Base-by-base conservation (phyloP, 2,888 invertebrate genomes). In the Phengaris arion region DNA sequence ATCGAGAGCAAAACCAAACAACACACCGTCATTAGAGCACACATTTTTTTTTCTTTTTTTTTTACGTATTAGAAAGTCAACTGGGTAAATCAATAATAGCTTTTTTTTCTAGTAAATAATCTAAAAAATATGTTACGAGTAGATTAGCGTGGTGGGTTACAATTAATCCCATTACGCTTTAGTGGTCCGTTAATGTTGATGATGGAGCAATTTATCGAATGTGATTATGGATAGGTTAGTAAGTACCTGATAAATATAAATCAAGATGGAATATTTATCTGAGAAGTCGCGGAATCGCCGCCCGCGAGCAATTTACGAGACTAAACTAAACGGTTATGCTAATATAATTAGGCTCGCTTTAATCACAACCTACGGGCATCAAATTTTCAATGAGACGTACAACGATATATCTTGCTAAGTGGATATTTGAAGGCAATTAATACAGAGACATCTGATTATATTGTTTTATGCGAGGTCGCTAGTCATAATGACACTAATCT, bases 321-420 rank as follows among this genome's bases (percentile, higher is more conserved):
- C 12, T 2, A 10, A 13, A 87, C 91, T 91, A 91, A 91, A 91
- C 87, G 89, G 89, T 90, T 92, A 92, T 93, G 92, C 90, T 92
- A 92, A 93, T 92, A 87, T 91, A 90, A n/a, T n/a, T 91, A 91
- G 89, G 85, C 88, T 87, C 88, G 87, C 89, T 90, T 91, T 90
- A 90, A 91, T 90, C 90, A 85, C 88, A 84, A 89, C 92, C 90
- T 88, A 90, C 90, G 88, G 89, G 86, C 86, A 85, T 90, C 85
- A 87, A 91, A 91, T 89, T 87, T 90, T 90, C 91, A 91, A 91
- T 91, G 89, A 89, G 88, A 86, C 86, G 85, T 88, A 86, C 86
- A 86, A 85, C 85, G 83, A 88, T 86, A 85, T 85, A 54, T 74
- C 72, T 68, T 57, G 70, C 57, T 70, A 75, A 68, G 54, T 55